These are phyloP conservation scores for Melolontha melolontha DNA, from an alignment of 2,888 invertebrate species.

Conservation along the genomic window DNA sequence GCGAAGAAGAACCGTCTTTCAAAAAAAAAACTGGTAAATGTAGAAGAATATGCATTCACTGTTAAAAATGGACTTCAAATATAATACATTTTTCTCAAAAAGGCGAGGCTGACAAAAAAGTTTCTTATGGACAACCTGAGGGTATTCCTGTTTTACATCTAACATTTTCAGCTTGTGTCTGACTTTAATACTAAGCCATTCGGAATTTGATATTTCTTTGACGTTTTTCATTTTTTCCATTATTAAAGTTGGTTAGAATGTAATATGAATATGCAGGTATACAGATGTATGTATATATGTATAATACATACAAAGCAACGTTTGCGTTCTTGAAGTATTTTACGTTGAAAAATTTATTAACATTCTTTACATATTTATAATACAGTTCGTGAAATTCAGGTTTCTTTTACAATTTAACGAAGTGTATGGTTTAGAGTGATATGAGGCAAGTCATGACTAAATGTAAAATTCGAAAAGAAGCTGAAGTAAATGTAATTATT, in stretches of 20 bases:
- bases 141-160: conserved; percentile 1
- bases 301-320: no score
- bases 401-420: no score
- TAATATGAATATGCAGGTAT: conserved; percentile 6
- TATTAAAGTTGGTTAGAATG: neutral
- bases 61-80: conserved; percentile 1
- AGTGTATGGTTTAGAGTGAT: no score
- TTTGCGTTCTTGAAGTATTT: no score
- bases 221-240: neutral
- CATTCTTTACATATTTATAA: no score
- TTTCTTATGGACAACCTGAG: neutral
- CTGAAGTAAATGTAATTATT: no score
- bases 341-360: no score
- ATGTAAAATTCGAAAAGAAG: no score
- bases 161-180: neutral
- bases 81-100: neutral
- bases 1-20: neutral
- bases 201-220: conserved; percentile 12
- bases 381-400: no score
- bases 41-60: neutral
- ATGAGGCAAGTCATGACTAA: no score
- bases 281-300: neutral
- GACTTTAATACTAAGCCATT: conserved; percentile 11
- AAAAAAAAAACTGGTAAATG: neutral
- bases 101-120: neutral